phyloP scores from a whole-genome alignment of 2,797 vertebrate genomes.

The Hippopotamyrus pictus region DNA sequence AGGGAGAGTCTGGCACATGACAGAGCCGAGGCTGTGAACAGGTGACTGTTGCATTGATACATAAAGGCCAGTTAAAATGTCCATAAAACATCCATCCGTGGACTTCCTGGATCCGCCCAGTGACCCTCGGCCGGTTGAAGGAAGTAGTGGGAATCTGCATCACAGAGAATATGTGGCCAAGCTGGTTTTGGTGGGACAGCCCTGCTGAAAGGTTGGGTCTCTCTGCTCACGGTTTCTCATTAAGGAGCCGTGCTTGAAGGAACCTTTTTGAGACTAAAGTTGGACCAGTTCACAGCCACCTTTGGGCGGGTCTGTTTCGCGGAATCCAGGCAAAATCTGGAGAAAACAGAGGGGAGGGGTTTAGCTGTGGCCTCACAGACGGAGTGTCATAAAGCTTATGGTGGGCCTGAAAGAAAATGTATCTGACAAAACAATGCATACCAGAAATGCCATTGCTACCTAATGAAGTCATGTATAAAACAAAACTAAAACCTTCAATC shows the following conservation, averaged over 20 bases:
- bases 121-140: constrained; percentile 55
- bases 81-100: background rate
- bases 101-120: background rate
- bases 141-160: constrained; percentile 48
- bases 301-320: constrained; percentile 98
- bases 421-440: background rate
- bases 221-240: constrained; percentile 18
- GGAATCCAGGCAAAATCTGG: constrained; percentile 96
- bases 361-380: background rate
- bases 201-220: constrained; percentile 33
- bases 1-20: constrained; percentile 43
- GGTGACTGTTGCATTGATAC: constrained; percentile 53
- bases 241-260: constrained; percentile 89
- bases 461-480: background rate
- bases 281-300: constrained; percentile 98
- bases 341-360: background rate
- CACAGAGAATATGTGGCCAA: constrained; percentile 53
- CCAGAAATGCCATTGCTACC: background rate
- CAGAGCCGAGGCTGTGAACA: constrained; percentile 46
- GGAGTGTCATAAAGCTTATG: background rate
- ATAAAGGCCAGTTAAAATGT: constrained; percentile 47
- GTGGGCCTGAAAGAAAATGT: background rate
- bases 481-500: background rate
- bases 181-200: constrained; percentile 45
- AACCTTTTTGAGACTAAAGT: constrained; percentile 98